phyloP scores from a whole-genome alignment of 1,140 invertebrate species.

The Pseudomyrmex concolor region DNA sequence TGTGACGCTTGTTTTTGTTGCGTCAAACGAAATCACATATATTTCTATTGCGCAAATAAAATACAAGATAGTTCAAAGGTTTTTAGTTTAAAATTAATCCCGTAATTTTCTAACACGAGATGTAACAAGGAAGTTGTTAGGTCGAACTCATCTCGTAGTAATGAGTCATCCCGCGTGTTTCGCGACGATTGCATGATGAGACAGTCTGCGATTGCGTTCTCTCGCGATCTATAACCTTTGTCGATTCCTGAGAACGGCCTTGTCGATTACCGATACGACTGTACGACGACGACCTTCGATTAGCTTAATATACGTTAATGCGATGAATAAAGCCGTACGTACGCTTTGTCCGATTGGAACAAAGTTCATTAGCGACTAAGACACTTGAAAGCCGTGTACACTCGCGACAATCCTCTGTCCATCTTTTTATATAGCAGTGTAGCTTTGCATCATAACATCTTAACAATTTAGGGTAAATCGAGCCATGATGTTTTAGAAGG shows the following conservation, averaged over 20 bases:
- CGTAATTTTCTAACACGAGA: neutral
- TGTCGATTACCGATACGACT: constrained; percentile 59
- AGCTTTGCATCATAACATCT: neutral
- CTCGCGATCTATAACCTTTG: constrained; percentile 63
- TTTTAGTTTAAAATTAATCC: neutral
- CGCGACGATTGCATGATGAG: constrained; percentile 16
- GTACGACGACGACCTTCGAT: constrained; percentile 58
- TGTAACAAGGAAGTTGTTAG: constrained; percentile 13
- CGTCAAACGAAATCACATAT: neutral
- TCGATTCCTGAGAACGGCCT: constrained; percentile 60
- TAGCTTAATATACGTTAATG: constrained; percentile 28
- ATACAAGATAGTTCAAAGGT: neutral
- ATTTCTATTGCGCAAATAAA: neutral
- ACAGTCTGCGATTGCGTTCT: constrained; percentile 30
- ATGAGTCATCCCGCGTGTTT: constrained; percentile 47
- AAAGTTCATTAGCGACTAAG: neutral
- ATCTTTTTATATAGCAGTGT: neutral
- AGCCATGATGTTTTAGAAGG: no score
- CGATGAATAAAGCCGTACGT: constrained; percentile 21
- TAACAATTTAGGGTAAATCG: neutral
- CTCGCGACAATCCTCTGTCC: neutral
- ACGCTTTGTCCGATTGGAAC: neutral
- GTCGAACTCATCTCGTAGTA: constrained; percentile 53
- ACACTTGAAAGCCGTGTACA: neutral
- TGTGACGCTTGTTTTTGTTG: neutral